Evolutionary conservation across 2,888 invertebrate species (phyloP).

Genomic region (Dione vanillae): DNA sequence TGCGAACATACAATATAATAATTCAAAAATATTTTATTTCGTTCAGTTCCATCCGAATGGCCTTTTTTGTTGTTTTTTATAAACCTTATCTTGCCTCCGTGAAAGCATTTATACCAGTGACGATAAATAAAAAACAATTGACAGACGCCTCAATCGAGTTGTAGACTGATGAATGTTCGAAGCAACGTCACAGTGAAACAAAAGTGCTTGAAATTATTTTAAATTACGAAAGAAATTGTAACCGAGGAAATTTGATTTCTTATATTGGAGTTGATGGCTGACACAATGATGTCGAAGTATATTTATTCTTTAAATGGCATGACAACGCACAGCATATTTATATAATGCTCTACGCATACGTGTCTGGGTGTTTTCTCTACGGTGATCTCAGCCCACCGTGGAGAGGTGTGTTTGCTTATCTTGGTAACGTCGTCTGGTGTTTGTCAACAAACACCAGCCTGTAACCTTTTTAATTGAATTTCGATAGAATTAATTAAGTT

Average conservation of each 20-base stretch:
- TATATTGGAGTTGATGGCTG: no score
- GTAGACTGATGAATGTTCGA: slow-evolving; percentile 8
- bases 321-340: no score
- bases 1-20: neutral
- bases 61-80: neutral
- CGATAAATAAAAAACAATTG: slow-evolving; percentile 16
- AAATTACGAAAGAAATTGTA: no score
- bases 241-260: no score
- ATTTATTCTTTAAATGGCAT: no score
- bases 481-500: no score
- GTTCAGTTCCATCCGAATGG: neutral
- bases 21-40: neutral
- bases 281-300: no score
- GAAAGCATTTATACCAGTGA: neutral
- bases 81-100: neutral
- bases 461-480: no score
- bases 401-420: slow-evolving; percentile 32
- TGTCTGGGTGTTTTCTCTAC: neutral
- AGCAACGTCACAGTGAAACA: neutral
- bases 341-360: no score
- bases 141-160: slow-evolving; percentile 10
- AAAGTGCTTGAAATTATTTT: no score
- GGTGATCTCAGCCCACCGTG: slow-evolving; percentile 33
- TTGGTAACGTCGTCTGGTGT: slow-evolving; percentile 29
- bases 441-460: slow-evolving; percentile 29